Base-by-base conservation (phyloP, 1,140 invertebrate genomes). In the Pseudobourletiella spinata region DNA sequence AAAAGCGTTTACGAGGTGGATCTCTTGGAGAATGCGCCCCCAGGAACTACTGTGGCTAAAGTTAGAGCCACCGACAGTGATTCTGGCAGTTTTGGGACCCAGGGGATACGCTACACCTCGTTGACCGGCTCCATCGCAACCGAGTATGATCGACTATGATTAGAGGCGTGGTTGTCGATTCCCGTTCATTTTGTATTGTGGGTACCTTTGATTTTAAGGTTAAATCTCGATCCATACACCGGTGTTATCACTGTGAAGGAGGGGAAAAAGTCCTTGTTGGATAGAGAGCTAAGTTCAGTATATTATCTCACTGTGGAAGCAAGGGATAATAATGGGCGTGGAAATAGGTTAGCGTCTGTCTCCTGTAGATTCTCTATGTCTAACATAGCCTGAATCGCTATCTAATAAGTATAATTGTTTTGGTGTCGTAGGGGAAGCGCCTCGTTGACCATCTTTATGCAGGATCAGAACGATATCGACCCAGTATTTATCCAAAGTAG, bases 301-400 rank as follows among this genome's bases (percentile, higher is more conserved):
- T 91, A 95, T 77, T 95, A 87, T 76, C 77, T 98, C 3, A 95
- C 90, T 0, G 86, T 94, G 0, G 93, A 96, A 74, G 93, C 92
- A 0, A 79, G 89, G 67, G 93, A 97, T 74, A 86, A 89, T 75
- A 76, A 86, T 46, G 90, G 91, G 2, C 81, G 82, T 68, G 93
- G 92, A 51, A 91, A 92, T 75, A 79, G 86, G 77, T 78, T 62
- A 61, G 29, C n/a, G n/a, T n/a, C n/a, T n/a, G n/a, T n/a, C n/a
- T n/a, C n/a, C n/a, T n/a, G n/a, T n/a, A n/a, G n/a, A n/a, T n/a
- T n/a, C n/a, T n/a, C n/a, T n/a, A n/a, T n/a, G n/a, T n/a, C n/a
- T n/a, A n/a, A n/a, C n/a, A n/a, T n/a, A n/a, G n/a, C n/a, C n/a
- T n/a, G n/a, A n/a, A n/a, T n/a, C n/a, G n/a, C n/a, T n/a, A n/a